These are phyloP conservation scores for Orthosia gracilis DNA, from an alignment of 2,888 invertebrate genomes.

Conservation along the genomic window DNA sequence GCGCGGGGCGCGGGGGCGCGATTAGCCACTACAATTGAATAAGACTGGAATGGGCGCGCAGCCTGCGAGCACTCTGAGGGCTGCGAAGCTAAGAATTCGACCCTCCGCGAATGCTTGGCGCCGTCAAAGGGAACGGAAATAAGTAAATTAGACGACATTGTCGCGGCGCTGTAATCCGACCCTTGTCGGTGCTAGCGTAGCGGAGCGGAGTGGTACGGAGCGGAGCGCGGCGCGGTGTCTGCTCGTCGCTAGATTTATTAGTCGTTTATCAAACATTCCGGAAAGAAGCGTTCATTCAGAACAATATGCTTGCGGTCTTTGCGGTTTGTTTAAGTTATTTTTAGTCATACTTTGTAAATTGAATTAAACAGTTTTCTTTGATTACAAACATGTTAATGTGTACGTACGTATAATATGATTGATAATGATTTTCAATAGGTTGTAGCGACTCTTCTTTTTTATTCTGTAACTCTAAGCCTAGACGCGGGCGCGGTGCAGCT, in stretches of 20 bases:
- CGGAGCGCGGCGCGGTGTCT: background rate
- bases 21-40: conserved; percentile 60
- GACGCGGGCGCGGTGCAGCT: too few species aligned
- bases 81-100: conserved; percentile 41
- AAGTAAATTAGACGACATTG: conserved; percentile 60
- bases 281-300: conserved; percentile 1
- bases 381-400: conserved; percentile 2
- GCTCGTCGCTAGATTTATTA: conserved; percentile 22
- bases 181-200: background rate
- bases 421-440: too few species aligned
- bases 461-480: too few species aligned
- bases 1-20: background rate
- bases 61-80: conserved; percentile 18
- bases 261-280: conserved; percentile 25
- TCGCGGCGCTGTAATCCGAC: conserved; percentile 26
- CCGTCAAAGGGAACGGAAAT: conserved; percentile 54
- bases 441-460: too few species aligned
- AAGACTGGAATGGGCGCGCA: conserved; percentile 41
- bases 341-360: background rate
- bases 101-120: conserved; percentile 43
- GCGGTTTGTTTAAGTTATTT: background rate
- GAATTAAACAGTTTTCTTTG: background rate
- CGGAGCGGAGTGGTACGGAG: background rate
- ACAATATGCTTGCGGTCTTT: conserved; percentile 10
- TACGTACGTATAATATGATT: background rate